Base-by-base conservation (phyloP, 2,888 invertebrate species). In the Seira musarum region DNA sequence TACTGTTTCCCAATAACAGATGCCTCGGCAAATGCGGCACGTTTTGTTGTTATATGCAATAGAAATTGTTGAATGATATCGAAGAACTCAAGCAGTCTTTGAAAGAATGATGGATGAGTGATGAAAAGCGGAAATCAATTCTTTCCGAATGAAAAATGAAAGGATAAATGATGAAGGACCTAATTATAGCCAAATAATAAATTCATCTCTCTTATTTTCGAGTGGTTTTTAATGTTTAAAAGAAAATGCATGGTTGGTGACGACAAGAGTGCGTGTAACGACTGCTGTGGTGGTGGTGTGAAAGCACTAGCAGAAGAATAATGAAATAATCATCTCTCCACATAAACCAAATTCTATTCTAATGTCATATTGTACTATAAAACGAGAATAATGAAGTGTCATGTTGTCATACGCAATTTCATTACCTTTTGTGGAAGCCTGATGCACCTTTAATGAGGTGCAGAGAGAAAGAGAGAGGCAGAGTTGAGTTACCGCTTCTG, bases 391-490 rank as follows among this genome's bases (percentile, higher is more conserved):
- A 79, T 79, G 78, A 79, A 72, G 78, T 79, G 78, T 79, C 78
- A 79, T 72, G 71, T 71, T 72, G 77, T 65, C 49, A 71, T 46
- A 77, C 67, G 68, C 71, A 61, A 65, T 61, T 69, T 79, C 72
- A 79, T 72, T 67, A 63, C 61, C 68, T 30, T 57, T 61, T 19
- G 67, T 65, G 10, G 67, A 49, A 13, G 13, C 2, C 64, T 79
- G 72, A 79, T 79, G 61, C 78, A 79, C 72, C 78, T 72, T 79
- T 79, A 79, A 79, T 79, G 78, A 79, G 67, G 46, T 73, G 64
- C 68, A 72, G 22, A 64, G 53, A 49, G 49, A n/a, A 15, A 49
- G 49, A 49, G 49, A n/a, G 49, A 49, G 49, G n/a, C n/a, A n/a
- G n/a, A n/a, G n/a, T n/a, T n/a, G n/a, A 49, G 49, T 49, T 49